Conservation (phyloP, 1,140 invertebrate species). For the Yoshiicerus persimilis region DNA sequence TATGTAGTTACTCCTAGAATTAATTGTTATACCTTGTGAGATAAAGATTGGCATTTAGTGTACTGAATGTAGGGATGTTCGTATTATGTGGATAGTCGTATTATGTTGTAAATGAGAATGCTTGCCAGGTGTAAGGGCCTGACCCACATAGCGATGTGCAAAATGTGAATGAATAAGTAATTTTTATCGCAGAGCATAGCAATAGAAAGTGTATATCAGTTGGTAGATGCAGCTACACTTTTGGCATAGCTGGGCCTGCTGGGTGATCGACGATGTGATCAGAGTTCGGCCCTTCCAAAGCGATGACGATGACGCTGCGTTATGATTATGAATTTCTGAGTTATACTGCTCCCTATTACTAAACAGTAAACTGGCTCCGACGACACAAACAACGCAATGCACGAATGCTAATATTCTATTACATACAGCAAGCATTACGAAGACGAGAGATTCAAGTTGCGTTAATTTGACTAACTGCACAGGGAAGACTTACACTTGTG, state of each 20-base stretch:
- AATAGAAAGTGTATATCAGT: neutral
- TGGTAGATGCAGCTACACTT: too few species aligned
- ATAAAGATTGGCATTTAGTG: neutral
- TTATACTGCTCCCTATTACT: neutral
- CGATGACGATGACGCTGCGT: neutral
- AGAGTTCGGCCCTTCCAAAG: too few species aligned
- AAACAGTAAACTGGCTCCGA: neutral
- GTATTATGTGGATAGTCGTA: too few species aligned
- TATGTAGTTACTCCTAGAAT: neutral
- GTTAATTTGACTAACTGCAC: neutral
- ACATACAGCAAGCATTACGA: neutral
- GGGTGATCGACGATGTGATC: neutral
- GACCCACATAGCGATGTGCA: neutral
- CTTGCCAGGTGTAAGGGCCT: neutral
- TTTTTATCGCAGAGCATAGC: neutral
- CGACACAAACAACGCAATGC: neutral
- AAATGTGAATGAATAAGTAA: constrained; percentile 1
- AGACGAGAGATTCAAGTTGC: neutral
- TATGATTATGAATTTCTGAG: neutral
- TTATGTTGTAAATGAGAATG: neutral
- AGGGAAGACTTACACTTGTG: neutral
- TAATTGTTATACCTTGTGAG: neutral
- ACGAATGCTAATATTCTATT: neutral
- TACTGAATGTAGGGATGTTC: neutral
- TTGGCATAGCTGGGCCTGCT: neutral